phyloP scores from a whole-genome alignment of 2,113 vertebrate genomes.

The Nothocercus nigrocapillus region DNA sequence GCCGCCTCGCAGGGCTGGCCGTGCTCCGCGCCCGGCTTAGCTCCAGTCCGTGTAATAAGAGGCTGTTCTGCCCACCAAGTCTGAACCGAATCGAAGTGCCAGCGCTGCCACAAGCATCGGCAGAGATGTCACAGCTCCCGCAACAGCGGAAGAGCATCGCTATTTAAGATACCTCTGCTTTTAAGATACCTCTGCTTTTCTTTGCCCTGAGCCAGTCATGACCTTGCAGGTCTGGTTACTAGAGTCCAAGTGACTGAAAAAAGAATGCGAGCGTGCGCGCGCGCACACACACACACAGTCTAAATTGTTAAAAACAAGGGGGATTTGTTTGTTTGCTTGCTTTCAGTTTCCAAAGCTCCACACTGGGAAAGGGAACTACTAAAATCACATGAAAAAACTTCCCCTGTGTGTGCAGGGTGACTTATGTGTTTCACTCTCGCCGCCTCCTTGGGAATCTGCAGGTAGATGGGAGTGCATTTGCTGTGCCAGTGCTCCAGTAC shows the following conservation, averaged over 20 bases:
- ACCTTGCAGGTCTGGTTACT: not conserved
- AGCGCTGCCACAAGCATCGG: not conserved
- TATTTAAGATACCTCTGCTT: not conserved
- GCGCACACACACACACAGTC: not conserved
- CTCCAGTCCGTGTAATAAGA: not conserved
- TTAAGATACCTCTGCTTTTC: not conserved
- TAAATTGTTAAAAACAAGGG: not conserved
- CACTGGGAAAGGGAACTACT: not conserved
- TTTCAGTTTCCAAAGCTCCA: constrained; percentile 8
- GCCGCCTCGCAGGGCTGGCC: not conserved
- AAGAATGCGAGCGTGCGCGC: not conserved
- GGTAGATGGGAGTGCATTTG: not conserved
- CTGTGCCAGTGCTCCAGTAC: not conserved
- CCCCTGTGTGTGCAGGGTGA: not conserved
- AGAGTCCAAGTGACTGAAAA: not conserved
- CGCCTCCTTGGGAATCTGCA: constrained; percentile 16
- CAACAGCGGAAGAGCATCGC: not conserved
- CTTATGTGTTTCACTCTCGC: not conserved
- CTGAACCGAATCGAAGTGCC: not conserved
- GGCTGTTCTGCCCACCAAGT: not conserved
- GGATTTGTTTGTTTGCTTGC: not conserved
- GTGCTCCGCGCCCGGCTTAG: not conserved
- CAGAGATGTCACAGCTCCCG: not conserved
- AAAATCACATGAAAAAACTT: not conserved
- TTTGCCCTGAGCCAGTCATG: not conserved